Evolutionary conservation across 1,140 invertebrate species (phyloP), one percentile per base, ranked within the genome.

Genomic region (Drosophila dunni): DNA sequence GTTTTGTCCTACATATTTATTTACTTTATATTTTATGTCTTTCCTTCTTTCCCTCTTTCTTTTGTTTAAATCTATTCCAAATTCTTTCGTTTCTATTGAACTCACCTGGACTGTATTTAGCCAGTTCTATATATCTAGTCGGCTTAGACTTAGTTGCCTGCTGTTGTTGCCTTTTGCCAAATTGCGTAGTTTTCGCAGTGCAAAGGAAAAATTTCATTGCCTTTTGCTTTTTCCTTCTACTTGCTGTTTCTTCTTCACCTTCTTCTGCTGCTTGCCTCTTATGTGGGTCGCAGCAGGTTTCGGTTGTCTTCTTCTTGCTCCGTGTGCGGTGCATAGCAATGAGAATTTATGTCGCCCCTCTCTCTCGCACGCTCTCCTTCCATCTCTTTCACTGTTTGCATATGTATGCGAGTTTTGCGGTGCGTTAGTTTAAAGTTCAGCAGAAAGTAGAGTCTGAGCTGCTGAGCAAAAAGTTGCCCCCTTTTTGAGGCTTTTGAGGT

Each of bases 351-450:
- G 7, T 51, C 3, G 5, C 48, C 38, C 44, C 13, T 36, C 13
- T 17, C 34, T 9, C 33, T 40, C 53, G 17, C 9, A 11, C 34
- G 10, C 53, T 42, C 13, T 11, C 36, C 1, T 36, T 34, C 60
- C 20, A 24, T 9, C 10, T 64, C 44, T 29, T 4, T 29, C 24
- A 29, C 24, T 29, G 24, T 29, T 29, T 72, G 46, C 63, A 40
- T 67, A 20, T 46, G 38, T 50, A 20, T 65, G 17, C 11, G 36
- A 33, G 9, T 62, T 44, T 46, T 70, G 62, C 34, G 71, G 46
- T 74, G 67, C 72, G 58, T 82, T 79, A 88, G 79, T 89, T 88
- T 89, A 89, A 88, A 88, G 76, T 75, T 71, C 40, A 60, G 33
- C 42, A 60, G 1, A 33, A 24, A 33, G 50, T 33, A 29, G 36